Conservation (phyloP, 2,113 vertebrate genomes). For the Phoenicopterus ruber region DNA sequence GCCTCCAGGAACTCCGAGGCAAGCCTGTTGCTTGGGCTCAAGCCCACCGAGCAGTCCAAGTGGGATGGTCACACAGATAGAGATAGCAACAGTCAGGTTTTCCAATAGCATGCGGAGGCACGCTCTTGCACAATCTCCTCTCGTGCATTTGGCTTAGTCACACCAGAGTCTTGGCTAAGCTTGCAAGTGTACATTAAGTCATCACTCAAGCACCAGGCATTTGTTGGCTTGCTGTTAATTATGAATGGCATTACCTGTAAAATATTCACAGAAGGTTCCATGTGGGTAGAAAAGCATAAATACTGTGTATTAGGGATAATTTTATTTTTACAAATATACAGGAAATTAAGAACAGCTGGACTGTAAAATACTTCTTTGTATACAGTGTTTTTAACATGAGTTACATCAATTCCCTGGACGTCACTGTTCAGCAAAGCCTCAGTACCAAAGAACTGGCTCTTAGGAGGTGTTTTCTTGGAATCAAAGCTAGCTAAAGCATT, state of each 20-base stretch:
- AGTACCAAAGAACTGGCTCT: neutral
- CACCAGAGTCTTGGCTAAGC: neutral
- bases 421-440: neutral
- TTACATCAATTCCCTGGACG: neutral
- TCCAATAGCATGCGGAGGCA: neutral
- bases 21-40: neutral
- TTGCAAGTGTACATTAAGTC: neutral
- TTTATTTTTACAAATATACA: conserved; percentile 25
- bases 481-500: neutral
- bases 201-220: neutral
- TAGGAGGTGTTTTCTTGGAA: neutral
- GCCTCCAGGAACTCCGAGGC: neutral
- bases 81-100: neutral
- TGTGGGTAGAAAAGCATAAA: neutral
- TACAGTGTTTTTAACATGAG: neutral
- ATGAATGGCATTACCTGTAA: conserved; percentile 8
- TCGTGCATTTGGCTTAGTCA: neutral
- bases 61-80: fast-evolving
- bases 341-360: conserved; percentile 45
- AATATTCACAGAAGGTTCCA: neutral
- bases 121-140: neutral
- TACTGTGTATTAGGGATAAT: neutral
- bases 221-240: neutral
- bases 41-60: neutral
- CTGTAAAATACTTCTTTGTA: conserved; percentile 15